Base-by-base conservation (phyloP, 2,888 invertebrate species). In the Stenurella melanura region DNA sequence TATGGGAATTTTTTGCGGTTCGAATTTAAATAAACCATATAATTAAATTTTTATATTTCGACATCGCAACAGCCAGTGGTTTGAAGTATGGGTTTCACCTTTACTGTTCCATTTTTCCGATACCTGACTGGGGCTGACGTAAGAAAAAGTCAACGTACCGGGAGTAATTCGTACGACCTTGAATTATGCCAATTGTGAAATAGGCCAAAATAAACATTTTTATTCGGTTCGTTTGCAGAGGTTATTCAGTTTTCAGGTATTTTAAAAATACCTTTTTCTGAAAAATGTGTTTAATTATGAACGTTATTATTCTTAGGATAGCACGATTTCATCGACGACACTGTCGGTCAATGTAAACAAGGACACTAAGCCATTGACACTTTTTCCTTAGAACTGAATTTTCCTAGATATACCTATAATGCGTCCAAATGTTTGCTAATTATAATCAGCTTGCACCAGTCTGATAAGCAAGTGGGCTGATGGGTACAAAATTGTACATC, bases 81-180 rank as follows among this genome's bases (percentile, higher is more conserved):
- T 12, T 18, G 17, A 19, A 11, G 17, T 42, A 54, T 54, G 54
- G 54, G 67, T 67, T 67, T 67, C 50, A 67, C 67, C 38, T 70
- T 54, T 30, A 54, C 63, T 18, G 54, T 17, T 63, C 63, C 50
- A 18, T 4, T 72, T 60, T 70, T 70, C 63, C 72, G 54, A 63
- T 72, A 15, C 61, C 60, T 18, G 50, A 19, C 58, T 10, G 21
- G 34, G 64, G 34, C 50, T 70, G 70, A 70, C 70, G 70, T 42
- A 70, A 60, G 70, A 60, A 26, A 58, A 57, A 60, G 70, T 70
- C 70, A 70, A 64, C 19, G 70, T n/a, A 70, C 58, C 58, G 58
- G 58, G 12, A 58, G 11, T 61, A 70, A 70, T 70, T 60, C 15
- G 38, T 60, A 34, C 18, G 60, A 17, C 70, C 70, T 70, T 70